phyloP scores from a whole-genome alignment of 2,888 invertebrate genomes.

The Toxonevra muliebris region DNA sequence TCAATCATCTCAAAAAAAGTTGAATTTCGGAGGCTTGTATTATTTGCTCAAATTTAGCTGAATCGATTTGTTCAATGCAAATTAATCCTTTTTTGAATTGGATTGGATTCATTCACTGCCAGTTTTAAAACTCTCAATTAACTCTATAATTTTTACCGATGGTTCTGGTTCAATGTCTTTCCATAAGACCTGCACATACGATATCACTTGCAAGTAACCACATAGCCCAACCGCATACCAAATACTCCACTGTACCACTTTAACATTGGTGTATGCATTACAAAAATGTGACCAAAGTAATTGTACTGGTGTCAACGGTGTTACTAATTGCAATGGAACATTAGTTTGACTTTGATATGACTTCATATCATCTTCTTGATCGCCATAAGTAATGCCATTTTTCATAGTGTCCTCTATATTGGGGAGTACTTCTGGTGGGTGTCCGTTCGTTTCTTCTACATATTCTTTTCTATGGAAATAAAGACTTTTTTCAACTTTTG shows the following conservation, averaged over 20 bases:
- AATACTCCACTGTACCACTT: constrained; percentile 77
- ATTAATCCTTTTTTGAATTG: constrained; percentile 8
- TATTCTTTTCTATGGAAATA: constrained; percentile 69
- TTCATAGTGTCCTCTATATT: neutral
- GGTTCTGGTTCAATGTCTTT: constrained; percentile 65
- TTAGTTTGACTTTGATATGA: constrained; percentile 56
- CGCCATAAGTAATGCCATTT: constrained; percentile 6
- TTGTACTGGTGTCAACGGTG: constrained; percentile 40
- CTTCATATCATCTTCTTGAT: constrained; percentile 22
- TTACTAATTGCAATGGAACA: constrained; percentile 28
- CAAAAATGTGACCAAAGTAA: constrained; percentile 71
- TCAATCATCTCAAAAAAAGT: no score
- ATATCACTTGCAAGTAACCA: constrained; percentile 75
- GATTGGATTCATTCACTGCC: neutral
- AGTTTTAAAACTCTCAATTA: neutral
- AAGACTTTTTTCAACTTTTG: constrained; percentile 71
- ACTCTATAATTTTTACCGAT: constrained; percentile 44
- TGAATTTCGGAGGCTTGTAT: no score
- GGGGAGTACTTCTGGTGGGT: neutral
- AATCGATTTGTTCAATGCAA: no score
- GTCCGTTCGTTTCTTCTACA: constrained; percentile 12
- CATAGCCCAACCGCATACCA: constrained; percentile 81
- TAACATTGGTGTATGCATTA: constrained; percentile 69
- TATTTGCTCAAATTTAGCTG: no score
- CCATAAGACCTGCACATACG: constrained; percentile 80